Percentiles rank a stretch among this genome's conserved stretches.
Conservation (phyloP, 2,113 vertebrate genomes). For the Tichodroma muraria region DNA sequence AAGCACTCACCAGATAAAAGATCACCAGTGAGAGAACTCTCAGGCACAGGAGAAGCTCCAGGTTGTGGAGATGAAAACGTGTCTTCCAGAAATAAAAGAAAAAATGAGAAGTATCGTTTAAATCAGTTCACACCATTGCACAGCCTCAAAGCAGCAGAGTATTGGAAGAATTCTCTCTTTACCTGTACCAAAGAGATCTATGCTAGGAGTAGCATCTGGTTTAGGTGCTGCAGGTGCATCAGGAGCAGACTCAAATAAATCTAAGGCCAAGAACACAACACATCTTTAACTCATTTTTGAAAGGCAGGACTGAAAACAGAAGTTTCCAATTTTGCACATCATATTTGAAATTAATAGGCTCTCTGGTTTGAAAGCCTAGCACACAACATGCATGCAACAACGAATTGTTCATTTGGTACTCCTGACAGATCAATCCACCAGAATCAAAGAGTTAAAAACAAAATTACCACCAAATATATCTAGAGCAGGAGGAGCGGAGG, state of each 20-base stretch:
- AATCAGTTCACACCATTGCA: constrained; percentile 37
- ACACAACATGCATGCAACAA: constrained; percentile 54
- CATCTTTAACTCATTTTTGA: constrained; percentile 59
- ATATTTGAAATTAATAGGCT: background rate
- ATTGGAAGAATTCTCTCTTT: constrained; percentile 60
- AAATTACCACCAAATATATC: constrained; percentile 99
- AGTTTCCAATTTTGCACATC: background rate
- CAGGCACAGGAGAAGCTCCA: constrained; percentile 92
- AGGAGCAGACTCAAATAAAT: constrained; percentile 97
- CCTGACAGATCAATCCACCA: constrained; percentile 48
- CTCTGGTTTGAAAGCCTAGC: constrained; percentile 30
- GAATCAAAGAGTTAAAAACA: constrained; percentile 61
- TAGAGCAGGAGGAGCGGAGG: constrained; percentile 84
- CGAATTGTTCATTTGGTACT: background rate
- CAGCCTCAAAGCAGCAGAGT: constrained; percentile 50
- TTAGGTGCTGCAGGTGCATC: constrained; percentile 90
- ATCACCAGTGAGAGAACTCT: constrained; percentile 85
- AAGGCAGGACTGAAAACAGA: background rate
- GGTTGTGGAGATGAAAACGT: constrained; percentile 91
- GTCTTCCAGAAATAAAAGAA: constrained; percentile 83
- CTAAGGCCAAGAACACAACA: constrained; percentile 94
- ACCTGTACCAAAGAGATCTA: constrained; percentile 99
- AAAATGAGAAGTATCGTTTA: constrained; percentile 62
- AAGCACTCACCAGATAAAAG: constrained; percentile 91
- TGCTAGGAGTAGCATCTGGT: constrained; percentile 92